Evolutionary conservation across 2,888 invertebrate genomes (phyloP).

Genomic region (Synergus umbraculus): DNA sequence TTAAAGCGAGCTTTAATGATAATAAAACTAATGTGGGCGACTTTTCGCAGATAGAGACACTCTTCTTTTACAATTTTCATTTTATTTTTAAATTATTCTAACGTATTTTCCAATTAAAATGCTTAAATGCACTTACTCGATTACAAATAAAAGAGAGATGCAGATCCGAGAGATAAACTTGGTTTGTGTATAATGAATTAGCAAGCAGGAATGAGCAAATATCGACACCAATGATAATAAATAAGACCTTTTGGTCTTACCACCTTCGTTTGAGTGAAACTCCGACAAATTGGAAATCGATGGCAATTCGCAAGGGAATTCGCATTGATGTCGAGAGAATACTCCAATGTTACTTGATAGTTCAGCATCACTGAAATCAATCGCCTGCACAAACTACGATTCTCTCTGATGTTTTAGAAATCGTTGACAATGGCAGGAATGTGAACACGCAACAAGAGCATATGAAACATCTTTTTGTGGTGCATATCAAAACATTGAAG

Average conservation of each 20-base stretch:
- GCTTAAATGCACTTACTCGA: not conserved
- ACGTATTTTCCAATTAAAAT: not conserved
- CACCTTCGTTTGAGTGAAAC: not conserved
- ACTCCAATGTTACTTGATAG: conserved; percentile 27
- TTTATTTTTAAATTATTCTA: no score
- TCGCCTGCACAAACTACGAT: conserved; percentile 14
- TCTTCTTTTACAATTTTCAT: no score
- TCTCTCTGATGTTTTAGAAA: conserved; percentile 24
- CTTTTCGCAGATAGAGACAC: no score
- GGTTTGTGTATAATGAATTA: not conserved
- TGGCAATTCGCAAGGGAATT: conserved; percentile 24
- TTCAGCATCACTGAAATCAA: conserved; percentile 32
- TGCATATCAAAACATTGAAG: not conserved
- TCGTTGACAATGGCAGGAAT: not conserved
- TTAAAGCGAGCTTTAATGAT: not conserved
- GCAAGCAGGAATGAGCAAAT: not conserved
- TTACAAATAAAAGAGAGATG: not conserved
- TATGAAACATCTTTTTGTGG: not conserved
- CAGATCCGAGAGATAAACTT: no score
- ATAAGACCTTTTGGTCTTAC: not conserved
- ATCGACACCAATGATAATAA: not conserved
- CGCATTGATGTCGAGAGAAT: conserved; percentile 18
- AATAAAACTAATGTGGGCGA: no score
- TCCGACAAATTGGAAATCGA: conserved; percentile 25
- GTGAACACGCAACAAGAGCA: not conserved